These are phyloP conservation scores for Tipula helvola DNA, from an alignment of 2,888 invertebrate genomes.

Conservation along the genomic window DNA sequence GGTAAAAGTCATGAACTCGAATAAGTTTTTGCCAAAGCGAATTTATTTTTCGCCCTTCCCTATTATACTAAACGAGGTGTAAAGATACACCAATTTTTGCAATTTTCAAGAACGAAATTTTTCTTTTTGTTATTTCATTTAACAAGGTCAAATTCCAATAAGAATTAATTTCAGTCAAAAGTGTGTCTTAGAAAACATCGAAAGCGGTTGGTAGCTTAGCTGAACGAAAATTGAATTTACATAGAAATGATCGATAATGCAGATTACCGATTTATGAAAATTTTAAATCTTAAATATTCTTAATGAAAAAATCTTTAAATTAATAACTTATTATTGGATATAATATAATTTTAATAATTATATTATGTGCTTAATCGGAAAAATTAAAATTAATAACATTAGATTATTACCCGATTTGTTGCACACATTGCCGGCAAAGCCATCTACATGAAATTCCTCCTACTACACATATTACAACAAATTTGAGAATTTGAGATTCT, in stretches of 20 bases:
- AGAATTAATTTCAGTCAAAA: neutral
- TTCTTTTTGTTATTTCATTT: neutral
- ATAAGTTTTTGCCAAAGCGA: no score
- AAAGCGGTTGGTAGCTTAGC: neutral
- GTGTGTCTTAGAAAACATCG: neutral
- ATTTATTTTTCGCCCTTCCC: no score
- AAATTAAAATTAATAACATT: neutral
- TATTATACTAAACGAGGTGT: no score
- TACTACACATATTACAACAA: neutral
- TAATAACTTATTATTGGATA: neutral
- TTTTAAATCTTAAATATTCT: no score
- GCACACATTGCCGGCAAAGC: neutral
- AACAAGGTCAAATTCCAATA: neutral
- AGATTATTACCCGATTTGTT: neutral
- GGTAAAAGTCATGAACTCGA: no score
- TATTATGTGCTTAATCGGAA: no score
- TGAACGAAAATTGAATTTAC: neutral
- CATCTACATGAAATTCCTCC: neutral
- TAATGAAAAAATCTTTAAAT: no score
- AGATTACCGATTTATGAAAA: neutral
- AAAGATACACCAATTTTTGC: neutral
- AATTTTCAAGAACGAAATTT: no score
- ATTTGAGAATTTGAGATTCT: neutral
- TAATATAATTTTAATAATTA: neutral
- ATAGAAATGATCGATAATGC: neutral